Percentiles rank a stretch among this genome's conserved stretches.
Conservation (phyloP, 1,140 invertebrate species). For the Drosophila truncata region DNA sequence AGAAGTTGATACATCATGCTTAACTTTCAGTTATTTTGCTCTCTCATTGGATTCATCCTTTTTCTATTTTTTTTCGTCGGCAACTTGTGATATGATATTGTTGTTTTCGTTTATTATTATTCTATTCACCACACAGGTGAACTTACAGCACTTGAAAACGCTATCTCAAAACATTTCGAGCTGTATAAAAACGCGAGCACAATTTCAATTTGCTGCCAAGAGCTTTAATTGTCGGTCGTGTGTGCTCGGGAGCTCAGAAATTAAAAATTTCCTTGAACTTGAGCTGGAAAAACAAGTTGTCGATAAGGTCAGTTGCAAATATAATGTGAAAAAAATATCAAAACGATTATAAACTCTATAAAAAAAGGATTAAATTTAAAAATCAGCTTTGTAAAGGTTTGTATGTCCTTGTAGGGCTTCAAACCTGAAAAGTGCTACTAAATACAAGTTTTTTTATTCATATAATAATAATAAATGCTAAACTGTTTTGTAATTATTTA, state of each 20-base stretch:
- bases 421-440: background rate
- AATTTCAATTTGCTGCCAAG: slow-evolving; percentile 11
- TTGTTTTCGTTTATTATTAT: background rate
- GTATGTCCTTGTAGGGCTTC: background rate
- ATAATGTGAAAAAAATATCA: background rate
- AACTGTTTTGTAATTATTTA: background rate
- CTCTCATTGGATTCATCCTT: background rate
- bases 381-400: too few relatives aligned
- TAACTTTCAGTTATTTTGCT: background rate
- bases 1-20: background rate
- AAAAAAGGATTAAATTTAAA: background rate
- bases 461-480: too few relatives aligned
- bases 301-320: slow-evolving; percentile 6
- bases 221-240: slow-evolving; percentile 42
- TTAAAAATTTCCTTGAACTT: slow-evolving; percentile 14
- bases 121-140: slow-evolving; percentile 12
- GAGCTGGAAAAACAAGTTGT: slow-evolving; percentile 7
- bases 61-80: background rate
- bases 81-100: background rate
- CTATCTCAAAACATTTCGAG: background rate
- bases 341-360: background rate
- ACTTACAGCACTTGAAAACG: slow-evolving; percentile 3
- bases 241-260: background rate
- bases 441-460: background rate
- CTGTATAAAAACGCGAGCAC: slow-evolving; percentile 44